phyloP scores from a whole-genome alignment of 2,797 vertebrate species.

The Gobio occitaniae region DNA sequence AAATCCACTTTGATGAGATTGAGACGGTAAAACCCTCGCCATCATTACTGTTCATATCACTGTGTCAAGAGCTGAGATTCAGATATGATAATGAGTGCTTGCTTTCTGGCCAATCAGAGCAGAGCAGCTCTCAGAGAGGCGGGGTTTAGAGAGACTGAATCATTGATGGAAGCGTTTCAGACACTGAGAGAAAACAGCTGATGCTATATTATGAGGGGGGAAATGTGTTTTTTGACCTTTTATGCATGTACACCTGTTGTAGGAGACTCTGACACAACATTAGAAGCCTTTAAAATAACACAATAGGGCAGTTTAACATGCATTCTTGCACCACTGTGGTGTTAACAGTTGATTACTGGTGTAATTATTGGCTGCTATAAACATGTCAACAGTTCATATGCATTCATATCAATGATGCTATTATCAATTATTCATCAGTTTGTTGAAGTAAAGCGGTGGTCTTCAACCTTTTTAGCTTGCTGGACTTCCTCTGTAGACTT shows the following conservation, averaged over 20 bases:
- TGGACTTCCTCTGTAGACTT: constrained; percentile 87
- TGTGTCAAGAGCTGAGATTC: too few species aligned
- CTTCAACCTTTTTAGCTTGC: constrained; percentile 82
- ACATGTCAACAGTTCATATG: not conserved
- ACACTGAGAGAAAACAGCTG: not conserved
- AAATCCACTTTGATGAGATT: too few species aligned
- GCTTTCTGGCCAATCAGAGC: too few species aligned
- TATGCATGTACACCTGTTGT: not conserved
- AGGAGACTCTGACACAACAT: not conserved
- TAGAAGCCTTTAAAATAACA: not conserved
- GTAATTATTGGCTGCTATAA: not conserved
- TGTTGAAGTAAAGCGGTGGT: not conserved
- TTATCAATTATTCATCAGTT: not conserved
- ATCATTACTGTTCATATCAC: too few species aligned
- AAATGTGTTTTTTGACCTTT: not conserved
- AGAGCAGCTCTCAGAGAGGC: too few species aligned
- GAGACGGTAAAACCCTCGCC: too few species aligned
- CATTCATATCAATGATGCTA: not conserved
- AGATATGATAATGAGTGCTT: too few species aligned
- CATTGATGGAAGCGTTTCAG: not conserved
- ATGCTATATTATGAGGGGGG: not conserved
- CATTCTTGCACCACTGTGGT: not conserved
- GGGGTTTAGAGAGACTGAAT: not conserved
- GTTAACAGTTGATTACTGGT: too few species aligned
- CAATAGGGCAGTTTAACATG: not conserved